Conservation (phyloP, 2,797 vertebrate genomes). For the Pseudomugil gertrudae region DNA sequence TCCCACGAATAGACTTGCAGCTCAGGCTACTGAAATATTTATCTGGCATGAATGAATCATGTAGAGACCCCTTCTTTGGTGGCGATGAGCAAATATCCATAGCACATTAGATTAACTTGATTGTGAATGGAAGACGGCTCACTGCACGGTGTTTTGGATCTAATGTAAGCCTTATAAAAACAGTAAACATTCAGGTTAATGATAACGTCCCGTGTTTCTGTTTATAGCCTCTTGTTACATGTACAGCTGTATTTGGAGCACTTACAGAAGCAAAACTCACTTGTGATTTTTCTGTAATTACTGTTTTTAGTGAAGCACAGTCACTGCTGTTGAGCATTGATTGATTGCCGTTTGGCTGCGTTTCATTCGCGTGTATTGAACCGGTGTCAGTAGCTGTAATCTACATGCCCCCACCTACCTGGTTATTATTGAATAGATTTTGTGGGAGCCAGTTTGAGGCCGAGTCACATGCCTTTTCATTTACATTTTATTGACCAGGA, state of each 20-base stretch:
- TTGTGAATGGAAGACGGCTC: conserved; percentile 35
- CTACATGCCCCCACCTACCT: conserved; percentile 28
- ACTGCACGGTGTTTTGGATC: conserved; percentile 26
- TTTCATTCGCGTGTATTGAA: conserved; percentile 45
- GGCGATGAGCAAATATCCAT: conserved; percentile 54
- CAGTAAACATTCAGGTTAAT: conserved; percentile 10
- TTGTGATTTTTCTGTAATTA: neutral
- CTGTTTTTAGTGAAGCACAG: conserved; percentile 8
- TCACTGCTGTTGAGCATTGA: conserved; percentile 28
- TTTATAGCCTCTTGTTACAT: neutral
- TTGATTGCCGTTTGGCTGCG: conserved; percentile 38
- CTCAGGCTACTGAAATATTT: conserved; percentile 74
- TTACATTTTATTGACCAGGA: conserved; percentile 60
- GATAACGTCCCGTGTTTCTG: conserved; percentile 3
- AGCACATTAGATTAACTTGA: conserved; percentile 41
- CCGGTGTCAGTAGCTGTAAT: conserved; percentile 55
- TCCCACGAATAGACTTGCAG: conserved; percentile 66
- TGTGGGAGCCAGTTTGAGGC: conserved; percentile 43
- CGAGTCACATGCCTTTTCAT: conserved; percentile 51
- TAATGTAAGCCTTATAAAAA: conserved; percentile 37
- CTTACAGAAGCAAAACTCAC: conserved; percentile 10
- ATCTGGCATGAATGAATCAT: conserved; percentile 76
- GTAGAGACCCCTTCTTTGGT: conserved; percentile 56
- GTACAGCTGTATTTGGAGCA: neutral
- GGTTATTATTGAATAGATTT: conserved; percentile 63